Conservation (phyloP, 2,113 vertebrate genomes). For the Menura novaehollandiae region DNA sequence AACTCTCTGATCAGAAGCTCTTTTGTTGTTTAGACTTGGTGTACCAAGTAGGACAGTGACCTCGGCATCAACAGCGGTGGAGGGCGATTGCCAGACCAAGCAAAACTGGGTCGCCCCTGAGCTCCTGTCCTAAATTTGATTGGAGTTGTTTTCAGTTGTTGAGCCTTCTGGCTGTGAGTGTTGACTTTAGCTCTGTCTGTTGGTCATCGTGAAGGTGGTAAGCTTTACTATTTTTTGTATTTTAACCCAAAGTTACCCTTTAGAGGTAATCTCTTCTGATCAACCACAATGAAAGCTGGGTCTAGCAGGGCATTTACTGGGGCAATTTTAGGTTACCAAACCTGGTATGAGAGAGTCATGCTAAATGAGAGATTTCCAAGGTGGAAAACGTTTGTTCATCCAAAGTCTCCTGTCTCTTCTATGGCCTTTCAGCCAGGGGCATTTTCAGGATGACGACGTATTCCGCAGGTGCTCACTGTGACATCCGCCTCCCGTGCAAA, state of each 20-base stretch:
- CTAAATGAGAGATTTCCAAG: background rate
- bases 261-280: background rate
- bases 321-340: background rate
- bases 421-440: background rate
- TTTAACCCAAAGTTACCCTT: background rate
- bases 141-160: background rate
- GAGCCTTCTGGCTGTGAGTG: background rate
- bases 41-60: background rate
- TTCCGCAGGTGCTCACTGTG: background rate
- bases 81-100: background rate
- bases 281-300: background rate
- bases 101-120: background rate
- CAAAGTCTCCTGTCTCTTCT: background rate
- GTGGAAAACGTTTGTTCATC: background rate
- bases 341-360: background rate
- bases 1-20: background rate
- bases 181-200: background rate
- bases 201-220: background rate
- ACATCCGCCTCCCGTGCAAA: background rate
- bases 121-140: background rate
- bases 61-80: background rate
- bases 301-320: background rate
- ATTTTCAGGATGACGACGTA: background rate
- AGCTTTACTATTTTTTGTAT: background rate
- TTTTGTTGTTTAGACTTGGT: constrained; percentile 3